These are phyloP conservation scores for Suncus etruscus DNA, from an alignment of 2,113 vertebrate genomes.

Conservation along the genomic window DNA sequence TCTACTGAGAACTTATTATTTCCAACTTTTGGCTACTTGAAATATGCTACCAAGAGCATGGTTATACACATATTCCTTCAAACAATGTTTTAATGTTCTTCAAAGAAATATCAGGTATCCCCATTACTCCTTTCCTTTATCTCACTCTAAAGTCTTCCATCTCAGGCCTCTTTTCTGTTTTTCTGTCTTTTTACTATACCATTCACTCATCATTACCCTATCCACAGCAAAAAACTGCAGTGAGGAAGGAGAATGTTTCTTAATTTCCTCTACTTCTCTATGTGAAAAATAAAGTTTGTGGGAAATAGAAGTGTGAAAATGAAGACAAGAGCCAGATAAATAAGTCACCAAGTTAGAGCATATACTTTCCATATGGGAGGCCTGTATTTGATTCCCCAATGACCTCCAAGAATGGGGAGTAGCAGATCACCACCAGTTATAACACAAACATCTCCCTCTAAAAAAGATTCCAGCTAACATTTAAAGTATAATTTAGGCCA, in stretches of 20 bases:
- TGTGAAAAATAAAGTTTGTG: background rate
- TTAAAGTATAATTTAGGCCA: constrained; percentile 25
- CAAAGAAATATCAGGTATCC: background rate
- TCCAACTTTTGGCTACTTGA: background rate
- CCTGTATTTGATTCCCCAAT: no score
- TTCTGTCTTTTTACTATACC: background rate
- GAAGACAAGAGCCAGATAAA: no score
- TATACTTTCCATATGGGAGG: no score
- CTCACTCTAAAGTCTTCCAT: background rate
- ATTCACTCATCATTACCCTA: no score
- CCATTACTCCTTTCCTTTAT: constrained; percentile 36
- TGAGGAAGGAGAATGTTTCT: background rate
- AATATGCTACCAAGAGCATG: background rate
- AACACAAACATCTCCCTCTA: no score
- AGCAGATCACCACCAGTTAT: no score
- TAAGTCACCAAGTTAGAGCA: no score
- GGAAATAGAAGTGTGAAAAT: background rate
- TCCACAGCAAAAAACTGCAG: background rate
- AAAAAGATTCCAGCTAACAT: constrained; percentile 35
- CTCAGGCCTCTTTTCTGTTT: background rate
- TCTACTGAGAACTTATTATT: background rate
- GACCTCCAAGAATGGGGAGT: no score
- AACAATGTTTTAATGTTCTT: background rate
- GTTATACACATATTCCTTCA: background rate
- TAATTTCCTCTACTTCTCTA: constrained; percentile 7